Conservation (phyloP, 2,888 invertebrate genomes). For the Ophioninae sp. region DNA sequence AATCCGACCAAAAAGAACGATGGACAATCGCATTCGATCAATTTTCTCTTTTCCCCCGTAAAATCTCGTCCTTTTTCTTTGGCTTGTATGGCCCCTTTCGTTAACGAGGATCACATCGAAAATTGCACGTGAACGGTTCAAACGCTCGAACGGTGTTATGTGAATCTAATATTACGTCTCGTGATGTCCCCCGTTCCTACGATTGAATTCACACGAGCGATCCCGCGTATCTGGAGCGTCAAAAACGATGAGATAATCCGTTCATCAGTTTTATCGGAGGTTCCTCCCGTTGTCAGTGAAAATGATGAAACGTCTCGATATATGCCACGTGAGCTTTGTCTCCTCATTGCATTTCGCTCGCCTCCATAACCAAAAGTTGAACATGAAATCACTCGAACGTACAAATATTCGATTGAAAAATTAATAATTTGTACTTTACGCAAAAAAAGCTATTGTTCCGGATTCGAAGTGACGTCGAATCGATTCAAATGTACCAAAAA, state of each 20-base stretch:
- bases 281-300: neutral
- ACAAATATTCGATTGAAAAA: neutral
- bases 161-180: slow-evolving; percentile 13
- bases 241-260: slow-evolving; percentile 15
- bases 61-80: neutral
- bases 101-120: neutral
- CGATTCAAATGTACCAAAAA: neutral
- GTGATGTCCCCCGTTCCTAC: neutral
- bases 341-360: slow-evolving; percentile 7
- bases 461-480: neutral
- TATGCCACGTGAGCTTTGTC: neutral
- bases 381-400: neutral
- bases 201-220: slow-evolving; percentile 19
- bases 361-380: neutral
- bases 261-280: slow-evolving; percentile 13
- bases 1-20: neutral
- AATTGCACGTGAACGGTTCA: neutral
- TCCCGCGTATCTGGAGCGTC: slow-evolving; percentile 21
- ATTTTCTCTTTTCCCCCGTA: neutral
- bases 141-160: neutral
- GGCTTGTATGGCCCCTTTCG: neutral
- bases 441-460: neutral
- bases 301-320: slow-evolving; percentile 2
- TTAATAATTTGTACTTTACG: neutral
- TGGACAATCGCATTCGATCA: neutral